Base-by-base conservation (phyloP, 64 coral and sea anemone genomes). In the Trachythela sp. region DNA sequence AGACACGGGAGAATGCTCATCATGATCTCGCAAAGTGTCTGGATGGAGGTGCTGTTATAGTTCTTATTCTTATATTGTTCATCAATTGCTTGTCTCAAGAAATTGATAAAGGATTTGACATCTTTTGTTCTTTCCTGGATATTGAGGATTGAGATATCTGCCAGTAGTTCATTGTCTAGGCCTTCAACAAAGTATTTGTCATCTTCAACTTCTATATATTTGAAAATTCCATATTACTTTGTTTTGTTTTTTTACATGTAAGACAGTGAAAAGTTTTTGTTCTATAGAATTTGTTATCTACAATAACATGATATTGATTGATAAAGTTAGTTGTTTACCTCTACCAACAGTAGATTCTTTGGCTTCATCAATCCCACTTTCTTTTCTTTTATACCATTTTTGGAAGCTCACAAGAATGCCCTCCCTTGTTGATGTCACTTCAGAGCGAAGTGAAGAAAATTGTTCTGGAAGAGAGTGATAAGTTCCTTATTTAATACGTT, bases 1-100 rank as follows among this genome's bases (percentile, higher is more conserved):
- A 99, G 89, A 9, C 94, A 49, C 1, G 96, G 89, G 45, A 91
- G 38, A 59, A 91, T 64, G 26, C 56, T 1, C 20, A 64, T 20
- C 26, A 27, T 27, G 0, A 64, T 64, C 26, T 64, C 56, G 56
- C 75, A 80, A 80, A 39, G 31, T 80, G 0, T 35, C 20, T 80
- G 75, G 1, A 80, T 30, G 26, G 13, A 80, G 0, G 2, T 31
- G 20, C 59, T 22, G 30, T 68, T 68, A 68, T 68, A 6, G 30
- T 68, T 68, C 18, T 80, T 72, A 9, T 35, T 72, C 15, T 72
- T 0, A 80, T 80, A 80, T 9, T 1, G 15, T 35, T 39, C 33
- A 2, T 80, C 75, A 39, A 80, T 39, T 17, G 14, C 32, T 35
- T 80, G 33, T 17, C 33, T 35, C 6, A 80, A 80, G 9, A 9